These are phyloP conservation scores for Seriola dumerili DNA, from an alignment of 2,113 vertebrate genomes.

Conservation along the genomic window DNA sequence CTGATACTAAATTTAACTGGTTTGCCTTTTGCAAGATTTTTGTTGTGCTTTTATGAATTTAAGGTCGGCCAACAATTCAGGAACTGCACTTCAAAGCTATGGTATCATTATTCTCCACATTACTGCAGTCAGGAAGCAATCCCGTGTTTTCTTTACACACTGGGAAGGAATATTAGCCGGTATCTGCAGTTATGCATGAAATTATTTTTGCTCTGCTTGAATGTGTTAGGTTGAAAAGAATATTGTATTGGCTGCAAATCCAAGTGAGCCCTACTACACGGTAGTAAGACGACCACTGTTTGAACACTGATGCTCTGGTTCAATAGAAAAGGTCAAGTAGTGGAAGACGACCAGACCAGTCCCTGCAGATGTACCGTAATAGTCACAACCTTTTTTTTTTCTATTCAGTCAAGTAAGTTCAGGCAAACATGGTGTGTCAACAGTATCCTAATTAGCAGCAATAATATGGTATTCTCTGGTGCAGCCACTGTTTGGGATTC, in stretches of 20 bases:
- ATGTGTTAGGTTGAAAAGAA: neutral
- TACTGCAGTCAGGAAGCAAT: neutral
- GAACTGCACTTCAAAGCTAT: neutral
- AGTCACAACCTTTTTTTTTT: neutral
- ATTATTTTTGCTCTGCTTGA: neutral
- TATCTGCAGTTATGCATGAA: neutral
- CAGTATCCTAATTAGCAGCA: neutral
- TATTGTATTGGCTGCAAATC: neutral
- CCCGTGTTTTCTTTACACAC: neutral
- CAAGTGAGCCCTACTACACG: neutral
- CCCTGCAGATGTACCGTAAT: neutral
- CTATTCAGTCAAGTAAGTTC: neutral
- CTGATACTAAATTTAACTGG: neutral
- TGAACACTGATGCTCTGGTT: neutral
- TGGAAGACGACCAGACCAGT: too few relatives aligned
- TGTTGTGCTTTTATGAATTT: neutral
- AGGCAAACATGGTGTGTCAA: neutral
- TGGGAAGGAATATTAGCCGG: neutral
- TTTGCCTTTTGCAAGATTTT: neutral
- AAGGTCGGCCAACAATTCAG: neutral
- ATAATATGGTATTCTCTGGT: neutral
- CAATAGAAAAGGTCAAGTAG: neutral
- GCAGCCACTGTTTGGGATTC: neutral
- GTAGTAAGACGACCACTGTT: neutral
- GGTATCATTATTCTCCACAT: neutral